Conservation (phyloP, 2,797 vertebrate genomes). For the Notoglanidium macrostoma region DNA sequence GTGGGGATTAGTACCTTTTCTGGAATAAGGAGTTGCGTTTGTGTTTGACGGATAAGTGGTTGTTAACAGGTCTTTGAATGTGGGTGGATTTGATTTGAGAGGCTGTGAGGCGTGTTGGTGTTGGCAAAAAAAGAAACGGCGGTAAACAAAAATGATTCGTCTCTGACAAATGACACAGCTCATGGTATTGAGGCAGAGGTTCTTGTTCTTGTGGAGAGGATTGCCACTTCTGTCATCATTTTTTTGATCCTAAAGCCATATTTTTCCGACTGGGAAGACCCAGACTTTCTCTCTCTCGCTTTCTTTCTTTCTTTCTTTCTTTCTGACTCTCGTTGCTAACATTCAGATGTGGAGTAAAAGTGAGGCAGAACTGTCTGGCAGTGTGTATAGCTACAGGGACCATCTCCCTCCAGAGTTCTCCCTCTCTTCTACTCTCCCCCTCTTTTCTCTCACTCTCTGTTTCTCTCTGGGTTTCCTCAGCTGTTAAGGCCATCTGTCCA, state of each 20-base stretch:
- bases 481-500: conserved; percentile 79
- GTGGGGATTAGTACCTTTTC: background rate
- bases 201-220: background rate
- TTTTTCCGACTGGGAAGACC: background rate
- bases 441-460: conserved; percentile 42
- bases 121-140: background rate
- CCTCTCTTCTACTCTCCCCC: background rate
- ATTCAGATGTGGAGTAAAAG: conserved; percentile 8
- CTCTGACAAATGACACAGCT: background rate
- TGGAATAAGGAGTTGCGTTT: background rate
- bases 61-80: conserved; percentile 1
- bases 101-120: background rate
- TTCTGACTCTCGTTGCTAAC: background rate
- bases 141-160: background rate
- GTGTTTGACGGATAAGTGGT: background rate
- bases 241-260: background rate
- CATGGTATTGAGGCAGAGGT: background rate
- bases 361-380: conserved; percentile 34
- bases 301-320: background rate
- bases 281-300: too few relatives aligned
- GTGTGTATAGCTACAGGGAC: conserved; percentile 19
- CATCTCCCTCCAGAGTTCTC: conserved; percentile 37
- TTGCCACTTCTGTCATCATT: background rate
- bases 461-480: conserved; percentile 71
- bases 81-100: background rate